These are phyloP conservation scores for Channa argus DNA, from an alignment of 2,113 vertebrate genomes.

Conservation along the genomic window DNA sequence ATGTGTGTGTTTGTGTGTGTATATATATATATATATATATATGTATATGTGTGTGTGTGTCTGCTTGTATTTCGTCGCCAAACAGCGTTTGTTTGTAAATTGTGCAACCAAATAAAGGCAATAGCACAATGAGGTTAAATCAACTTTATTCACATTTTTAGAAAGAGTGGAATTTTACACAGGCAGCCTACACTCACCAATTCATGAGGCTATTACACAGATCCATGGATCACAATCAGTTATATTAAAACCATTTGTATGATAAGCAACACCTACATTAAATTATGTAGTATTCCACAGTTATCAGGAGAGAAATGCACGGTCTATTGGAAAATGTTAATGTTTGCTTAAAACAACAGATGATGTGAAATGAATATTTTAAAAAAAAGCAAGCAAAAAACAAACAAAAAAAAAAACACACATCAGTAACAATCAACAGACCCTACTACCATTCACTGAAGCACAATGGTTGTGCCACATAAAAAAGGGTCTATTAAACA, in stretches of 20 bases:
- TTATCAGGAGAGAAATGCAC: constrained; percentile 2
- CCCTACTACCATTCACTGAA: neutral
- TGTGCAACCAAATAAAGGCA: neutral
- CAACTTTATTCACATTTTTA: constrained; percentile 61
- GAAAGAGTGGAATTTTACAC: constrained; percentile 1
- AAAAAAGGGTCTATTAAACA: constrained; percentile 4
- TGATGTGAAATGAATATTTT: constrained; percentile 40
- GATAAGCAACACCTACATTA: constrained; percentile 26
- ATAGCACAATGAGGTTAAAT: constrained; percentile 18
- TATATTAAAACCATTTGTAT: neutral
- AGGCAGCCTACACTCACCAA: neutral
- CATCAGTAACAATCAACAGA: constrained; percentile 19
- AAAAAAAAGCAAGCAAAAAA: neutral
- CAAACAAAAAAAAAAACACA: neutral
- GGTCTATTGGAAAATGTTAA: neutral
- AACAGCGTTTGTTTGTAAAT: neutral
- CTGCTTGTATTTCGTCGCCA: neutral
- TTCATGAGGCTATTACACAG: constrained; percentile 6
- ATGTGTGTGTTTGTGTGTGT: no score
- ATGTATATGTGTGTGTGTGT: no score
- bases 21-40: no score
- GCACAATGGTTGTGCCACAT: neutral
- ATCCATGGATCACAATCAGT: constrained; percentile 12
- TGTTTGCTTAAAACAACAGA: neutral
- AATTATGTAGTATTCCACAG: neutral